Evolutionary conservation across 37 sponge, comb jelly and placozoan species (phyloP).

Genomic region (Dysidea cf. avara): DNA sequence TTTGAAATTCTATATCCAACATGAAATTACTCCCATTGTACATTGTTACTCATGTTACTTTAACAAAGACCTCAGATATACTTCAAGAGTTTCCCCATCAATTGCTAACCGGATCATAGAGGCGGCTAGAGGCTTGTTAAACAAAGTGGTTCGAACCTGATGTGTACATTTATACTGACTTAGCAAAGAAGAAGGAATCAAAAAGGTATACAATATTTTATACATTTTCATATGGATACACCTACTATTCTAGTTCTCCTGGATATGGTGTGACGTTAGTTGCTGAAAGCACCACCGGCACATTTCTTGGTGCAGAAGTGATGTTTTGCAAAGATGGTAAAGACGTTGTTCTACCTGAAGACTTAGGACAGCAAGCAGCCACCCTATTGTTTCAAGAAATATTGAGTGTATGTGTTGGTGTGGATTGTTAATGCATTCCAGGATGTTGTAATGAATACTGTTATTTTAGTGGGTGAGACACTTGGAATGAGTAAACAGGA

Average conservation of each 20-base stretch:
- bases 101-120: constrained; percentile 87
- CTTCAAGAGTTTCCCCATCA: constrained; percentile 74
- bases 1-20: neutral
- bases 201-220: too few species aligned
- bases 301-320: constrained; percentile 59
- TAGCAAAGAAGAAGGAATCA: too few species aligned
- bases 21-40: neutral
- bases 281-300: constrained; percentile 81
- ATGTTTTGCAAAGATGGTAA: too few species aligned
- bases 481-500: too few species aligned
- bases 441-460: too few species aligned
- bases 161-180: constrained; percentile 93
- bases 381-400: constrained; percentile 72
- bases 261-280: constrained; percentile 74
- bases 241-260: too few species aligned
- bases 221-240: too few species aligned
- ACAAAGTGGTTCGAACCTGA: constrained; percentile 84
- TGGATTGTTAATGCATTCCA: too few species aligned
- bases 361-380: constrained; percentile 71
- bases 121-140: constrained; percentile 70
- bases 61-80: constrained; percentile 34
- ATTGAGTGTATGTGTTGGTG: constrained; percentile 48
- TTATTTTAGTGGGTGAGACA: too few species aligned
- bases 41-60: neutral
- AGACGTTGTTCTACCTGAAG: constrained; percentile 95